Evolutionary conservation across 2,888 invertebrate genomes (phyloP).

Genomic region (Diarsia mendica): DNA sequence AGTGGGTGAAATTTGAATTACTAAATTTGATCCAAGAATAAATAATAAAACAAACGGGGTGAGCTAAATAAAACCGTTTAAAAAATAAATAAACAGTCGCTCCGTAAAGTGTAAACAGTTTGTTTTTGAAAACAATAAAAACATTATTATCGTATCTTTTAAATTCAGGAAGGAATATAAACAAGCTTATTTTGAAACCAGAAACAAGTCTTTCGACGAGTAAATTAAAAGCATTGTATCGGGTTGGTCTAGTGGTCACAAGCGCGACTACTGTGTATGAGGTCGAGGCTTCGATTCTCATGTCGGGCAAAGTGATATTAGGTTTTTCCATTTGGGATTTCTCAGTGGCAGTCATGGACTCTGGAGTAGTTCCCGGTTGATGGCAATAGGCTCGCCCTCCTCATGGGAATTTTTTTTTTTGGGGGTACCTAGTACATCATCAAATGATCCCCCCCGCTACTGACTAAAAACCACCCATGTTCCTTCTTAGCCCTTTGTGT

Average conservation of each 20-base stretch:
- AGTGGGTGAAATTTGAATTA: too few species aligned
- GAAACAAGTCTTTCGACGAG: not conserved
- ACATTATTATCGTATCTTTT: not conserved
- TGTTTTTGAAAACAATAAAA: constrained; percentile 16
- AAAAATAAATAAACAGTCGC: not conserved
- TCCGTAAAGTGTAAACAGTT: not conserved
- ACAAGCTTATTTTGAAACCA: not conserved
- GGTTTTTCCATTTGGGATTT: not conserved
- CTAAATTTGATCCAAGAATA: too few species aligned
- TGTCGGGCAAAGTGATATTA: not conserved
- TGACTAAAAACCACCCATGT: too few species aligned
- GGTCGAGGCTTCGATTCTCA: not conserved
- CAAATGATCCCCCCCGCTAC: too few species aligned
- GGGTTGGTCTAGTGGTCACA: not conserved
- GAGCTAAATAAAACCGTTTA: too few species aligned
- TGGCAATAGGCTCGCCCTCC: not conserved
- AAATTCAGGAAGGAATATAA: not conserved
- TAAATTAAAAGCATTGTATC: not conserved
- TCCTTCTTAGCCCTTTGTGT: too few species aligned
- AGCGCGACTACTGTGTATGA: not conserved
- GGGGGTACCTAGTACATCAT: too few species aligned
- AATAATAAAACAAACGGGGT: too few species aligned
- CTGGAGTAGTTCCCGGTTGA: not conserved
- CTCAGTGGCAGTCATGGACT: not conserved
- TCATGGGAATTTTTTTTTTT: too few species aligned